Base-by-base conservation (phyloP, 2,888 invertebrate genomes). In the Dascillus cervinus region DNA sequence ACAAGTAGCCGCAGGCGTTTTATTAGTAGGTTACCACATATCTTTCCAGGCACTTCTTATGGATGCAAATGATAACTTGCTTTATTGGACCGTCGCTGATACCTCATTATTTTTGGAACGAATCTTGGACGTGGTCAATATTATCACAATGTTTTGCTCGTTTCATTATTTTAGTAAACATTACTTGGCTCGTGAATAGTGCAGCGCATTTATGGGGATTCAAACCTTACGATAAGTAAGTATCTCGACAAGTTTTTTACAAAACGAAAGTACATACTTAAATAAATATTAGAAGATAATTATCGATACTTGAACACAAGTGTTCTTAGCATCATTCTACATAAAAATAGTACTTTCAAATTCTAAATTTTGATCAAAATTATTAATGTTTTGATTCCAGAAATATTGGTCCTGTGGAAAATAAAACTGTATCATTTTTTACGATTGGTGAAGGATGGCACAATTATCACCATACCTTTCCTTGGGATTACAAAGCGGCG, bases 401-500 rank as follows among this genome's bases (percentile, higher is more conserved):
- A n/a, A n/a, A n/a, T n/a, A n/a, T n/a, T n/a, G n/a, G 77, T 61
- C 90, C 94, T 1, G 66, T 73, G 0, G 82, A 92, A 64, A 91
- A 87, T 57, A 66, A 73, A 39, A 60, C 69, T 0, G 89, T 92
- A 0, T 77, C 88, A 0, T 52, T 85, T 0, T 52, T 80, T 15
- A 76, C 86, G 0, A 69, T 86, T 67, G 89, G 50, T 83, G 53
- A 88, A 84, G 64, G 82, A 76, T 13, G 86, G 86, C 2, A 92
- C n/a, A n/a, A n/a, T n/a, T n/a, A n/a, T n/a, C n/a, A n/a, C n/a
- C n/a, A n/a, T n/a, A n/a, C n/a, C n/a, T 94, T 92, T 63, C 92
- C 92, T 0, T 89, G 87, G 82, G 92, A 94, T 64, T 94, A 94
- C 71, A 83, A 86, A 53, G 83, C 91, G 13, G 80, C 89, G 8